A percentile compares a stretch with the other conserved stretches of the same genome.
Evolutionary conservation across 2,797 vertebrate species (phyloP).

Genomic region (Amblyopsis hoosieri): DNA sequence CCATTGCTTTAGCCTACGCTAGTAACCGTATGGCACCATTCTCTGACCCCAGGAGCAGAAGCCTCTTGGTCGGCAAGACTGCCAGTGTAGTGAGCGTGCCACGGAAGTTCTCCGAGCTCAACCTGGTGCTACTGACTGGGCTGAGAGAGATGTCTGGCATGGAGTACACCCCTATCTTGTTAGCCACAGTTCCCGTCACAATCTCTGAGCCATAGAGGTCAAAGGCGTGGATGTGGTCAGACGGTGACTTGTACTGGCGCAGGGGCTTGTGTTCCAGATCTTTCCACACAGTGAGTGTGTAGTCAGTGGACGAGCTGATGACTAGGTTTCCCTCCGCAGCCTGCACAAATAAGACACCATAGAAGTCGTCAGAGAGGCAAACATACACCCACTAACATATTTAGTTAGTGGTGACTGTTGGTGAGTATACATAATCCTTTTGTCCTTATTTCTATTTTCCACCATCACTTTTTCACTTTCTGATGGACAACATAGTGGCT

Average conservation of each 20-base stretch:
- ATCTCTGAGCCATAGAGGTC: constrained; percentile 92
- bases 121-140: constrained; percentile 87
- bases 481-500: not conserved
- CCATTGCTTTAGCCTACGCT: constrained; percentile 71
- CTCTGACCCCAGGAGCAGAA: constrained; percentile 94
- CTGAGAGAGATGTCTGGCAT: constrained; percentile 87
- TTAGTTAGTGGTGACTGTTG: not conserved
- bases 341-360: constrained; percentile 67
- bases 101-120: constrained; percentile 97
- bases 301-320: constrained; percentile 94
- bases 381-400: not conserved
- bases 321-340: constrained; percentile 90
- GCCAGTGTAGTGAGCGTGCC: constrained; percentile 96
- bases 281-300: constrained; percentile 94
- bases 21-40: constrained; percentile 91
- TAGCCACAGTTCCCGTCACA: constrained; percentile 92
- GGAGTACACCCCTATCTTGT: constrained; percentile 96
- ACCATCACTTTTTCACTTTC: constrained; percentile 6
- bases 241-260: constrained; percentile 91
- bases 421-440: not conserved
- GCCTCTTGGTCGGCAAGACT: constrained; percentile 92
- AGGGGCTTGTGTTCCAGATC: constrained; percentile 93
- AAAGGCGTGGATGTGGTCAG: constrained; percentile 92
- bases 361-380: constrained; percentile 3
- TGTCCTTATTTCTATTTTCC: not conserved